phyloP scores from a whole-genome alignment of 2,888 invertebrate genomes.

The Labia minor region DNA sequence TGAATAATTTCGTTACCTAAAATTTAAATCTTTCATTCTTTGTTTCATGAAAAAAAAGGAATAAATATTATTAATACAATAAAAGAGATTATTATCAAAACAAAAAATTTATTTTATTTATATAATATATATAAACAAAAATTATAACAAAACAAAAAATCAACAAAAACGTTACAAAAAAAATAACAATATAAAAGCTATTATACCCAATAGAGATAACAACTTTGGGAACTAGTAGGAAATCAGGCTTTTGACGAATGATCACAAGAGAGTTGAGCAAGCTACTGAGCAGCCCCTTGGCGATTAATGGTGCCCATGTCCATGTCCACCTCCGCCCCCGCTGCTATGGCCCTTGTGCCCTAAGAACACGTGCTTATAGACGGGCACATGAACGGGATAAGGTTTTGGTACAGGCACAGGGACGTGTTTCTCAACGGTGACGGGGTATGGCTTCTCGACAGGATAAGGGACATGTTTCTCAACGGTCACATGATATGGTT shows the following conservation, averaged over 20 bases:
- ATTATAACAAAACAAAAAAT: background rate
- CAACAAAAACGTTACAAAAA: background rate
- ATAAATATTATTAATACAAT: no score
- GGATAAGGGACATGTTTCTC: constrained; percentile 23
- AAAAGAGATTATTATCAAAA: no score
- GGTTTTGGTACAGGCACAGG: constrained; percentile 24
- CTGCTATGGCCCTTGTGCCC: background rate
- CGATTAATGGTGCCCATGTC: background rate
- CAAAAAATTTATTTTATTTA: background rate
- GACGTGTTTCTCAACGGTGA: constrained; percentile 23
- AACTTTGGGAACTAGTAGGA: background rate
- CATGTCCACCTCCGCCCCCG: background rate
- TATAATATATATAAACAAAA: background rate
- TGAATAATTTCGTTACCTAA: no score
- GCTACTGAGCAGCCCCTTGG: background rate
- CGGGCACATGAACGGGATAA: constrained; percentile 24
- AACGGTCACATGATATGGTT: constrained; percentile 23
- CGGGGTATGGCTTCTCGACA: constrained; percentile 22
- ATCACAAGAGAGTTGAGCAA: background rate
- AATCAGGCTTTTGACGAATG: background rate
- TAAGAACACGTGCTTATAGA: constrained; percentile 26
- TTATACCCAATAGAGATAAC: background rate
- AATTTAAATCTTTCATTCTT: no score
- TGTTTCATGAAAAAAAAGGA: no score
- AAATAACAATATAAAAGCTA: background rate